A percentile compares a stretch with the other conserved stretches of the same genome.
Conservation (phyloP, 2,113 vertebrate species). For the Prietella phreatophila region DNA sequence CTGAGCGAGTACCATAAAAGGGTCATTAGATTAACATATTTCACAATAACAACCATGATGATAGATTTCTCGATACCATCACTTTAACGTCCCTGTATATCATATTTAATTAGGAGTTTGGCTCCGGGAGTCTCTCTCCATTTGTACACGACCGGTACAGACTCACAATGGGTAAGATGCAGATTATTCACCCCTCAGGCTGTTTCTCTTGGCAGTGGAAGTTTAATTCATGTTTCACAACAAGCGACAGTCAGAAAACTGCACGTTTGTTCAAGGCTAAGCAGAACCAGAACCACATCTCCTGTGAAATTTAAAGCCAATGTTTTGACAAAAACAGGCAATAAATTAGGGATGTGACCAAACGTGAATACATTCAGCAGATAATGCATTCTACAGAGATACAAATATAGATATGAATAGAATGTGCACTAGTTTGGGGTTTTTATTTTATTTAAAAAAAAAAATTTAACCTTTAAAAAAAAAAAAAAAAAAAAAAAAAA, state of each 20-base stretch:
- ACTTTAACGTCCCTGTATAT: neutral
- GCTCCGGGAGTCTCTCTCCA: neutral
- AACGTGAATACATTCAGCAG: neutral
- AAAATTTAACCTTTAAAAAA: too few species aligned
- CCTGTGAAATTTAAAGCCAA: neutral
- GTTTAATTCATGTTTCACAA: constrained; percentile 13
- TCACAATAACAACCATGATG: neutral
- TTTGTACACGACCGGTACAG: neutral
- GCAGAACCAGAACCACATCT: neutral
- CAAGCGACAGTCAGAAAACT: neutral
- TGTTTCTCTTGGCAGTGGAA: neutral
- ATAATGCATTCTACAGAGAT: neutral
- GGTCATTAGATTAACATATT: neutral
- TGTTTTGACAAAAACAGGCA: neutral
- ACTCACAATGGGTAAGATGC: neutral
- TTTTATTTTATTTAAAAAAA: neutral
- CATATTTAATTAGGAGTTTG: neutral
- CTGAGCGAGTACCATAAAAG: neutral
- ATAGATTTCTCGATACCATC: neutral
- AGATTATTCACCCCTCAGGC: constrained; percentile 11
- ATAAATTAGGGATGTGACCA: neutral
- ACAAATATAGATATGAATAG: neutral
- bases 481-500: neutral
- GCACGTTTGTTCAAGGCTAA: neutral
- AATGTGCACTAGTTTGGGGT: neutral